These are phyloP conservation scores for Panopea generosa DNA, from an alignment of 2,888 invertebrate species.

Conservation along the genomic window DNA sequence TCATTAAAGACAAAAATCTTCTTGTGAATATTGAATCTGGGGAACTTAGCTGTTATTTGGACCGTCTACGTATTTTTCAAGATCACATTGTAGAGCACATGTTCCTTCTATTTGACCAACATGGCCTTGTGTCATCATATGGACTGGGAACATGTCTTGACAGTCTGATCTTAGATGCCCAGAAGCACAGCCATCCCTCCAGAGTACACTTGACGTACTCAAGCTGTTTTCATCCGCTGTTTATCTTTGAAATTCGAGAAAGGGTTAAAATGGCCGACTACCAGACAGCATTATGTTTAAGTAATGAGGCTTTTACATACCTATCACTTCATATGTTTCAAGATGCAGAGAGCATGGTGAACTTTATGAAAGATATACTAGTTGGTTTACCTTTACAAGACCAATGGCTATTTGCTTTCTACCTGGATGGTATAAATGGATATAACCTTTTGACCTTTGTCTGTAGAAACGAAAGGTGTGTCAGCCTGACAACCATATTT, in stretches of 20 bases:
- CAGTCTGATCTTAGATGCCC: conserved; percentile 15
- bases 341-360: not conserved
- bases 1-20: conserved; percentile 2
- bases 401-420: conserved; percentile 30
- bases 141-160: conserved; percentile 19
- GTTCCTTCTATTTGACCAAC: conserved; percentile 22
- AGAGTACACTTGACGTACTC: too few species aligned
- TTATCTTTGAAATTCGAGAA: too few species aligned
- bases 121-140: conserved; percentile 10
- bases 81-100: conserved; percentile 1
- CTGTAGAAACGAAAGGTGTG: not conserved
- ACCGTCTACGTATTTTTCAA: not conserved
- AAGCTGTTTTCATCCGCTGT: too few species aligned
- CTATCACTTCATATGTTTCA: too few species aligned
- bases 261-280: too few species aligned
- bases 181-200: too few species aligned
- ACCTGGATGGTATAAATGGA: not conserved
- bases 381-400: conserved; percentile 14
- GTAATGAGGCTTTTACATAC: too few species aligned
- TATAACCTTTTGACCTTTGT: not conserved
- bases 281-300: too few species aligned
- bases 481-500: not conserved
- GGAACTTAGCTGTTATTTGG: not conserved
- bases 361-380: conserved; percentile 8
- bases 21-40: not conserved